Evolutionary conservation across 2,797 vertebrate species (phyloP).

Genomic region (Pipistrellus nathusii): DNA sequence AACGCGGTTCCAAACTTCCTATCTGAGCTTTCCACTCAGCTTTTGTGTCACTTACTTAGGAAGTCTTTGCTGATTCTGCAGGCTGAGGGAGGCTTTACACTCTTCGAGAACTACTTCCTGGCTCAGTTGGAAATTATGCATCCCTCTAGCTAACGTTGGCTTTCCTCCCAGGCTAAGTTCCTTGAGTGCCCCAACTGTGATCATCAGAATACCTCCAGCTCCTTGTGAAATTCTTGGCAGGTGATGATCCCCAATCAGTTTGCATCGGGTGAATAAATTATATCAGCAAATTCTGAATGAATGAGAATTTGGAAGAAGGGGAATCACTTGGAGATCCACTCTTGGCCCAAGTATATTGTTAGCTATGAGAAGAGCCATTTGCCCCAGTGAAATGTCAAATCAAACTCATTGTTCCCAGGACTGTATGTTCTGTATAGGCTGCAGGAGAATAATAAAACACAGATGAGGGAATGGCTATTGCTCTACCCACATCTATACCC

Average conservation of each 20-base stretch:
- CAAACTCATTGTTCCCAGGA: not conserved
- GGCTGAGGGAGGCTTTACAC: conserved; percentile 4
- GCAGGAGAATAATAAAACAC: conserved; percentile 40
- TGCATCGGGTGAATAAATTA: not conserved
- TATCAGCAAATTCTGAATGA: conserved; percentile 40
- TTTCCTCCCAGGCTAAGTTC: not conserved
- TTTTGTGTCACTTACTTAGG: not conserved
- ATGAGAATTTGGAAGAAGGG: conserved; percentile 24
- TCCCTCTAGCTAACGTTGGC: not conserved
- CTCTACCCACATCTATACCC: conserved; percentile 23
- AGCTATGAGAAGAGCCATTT: conserved; percentile 36
- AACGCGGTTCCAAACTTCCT: not conserved
- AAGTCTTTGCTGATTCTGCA: not conserved
- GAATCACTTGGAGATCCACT: conserved; percentile 27
- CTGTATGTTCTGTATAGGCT: conserved; percentile 15
- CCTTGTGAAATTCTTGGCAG: conserved; percentile 44
- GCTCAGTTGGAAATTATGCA: conserved; percentile 6
- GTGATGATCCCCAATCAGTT: not conserved
- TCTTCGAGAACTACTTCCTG: not conserved
- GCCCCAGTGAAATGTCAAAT: conserved; percentile 44
- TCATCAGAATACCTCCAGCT: conserved; percentile 2
- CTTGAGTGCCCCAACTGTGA: not conserved
- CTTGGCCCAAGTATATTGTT: conserved; percentile 38
- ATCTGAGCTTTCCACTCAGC: conserved; percentile 6
- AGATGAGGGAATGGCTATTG: not conserved